Evolutionary conservation across 2,113 vertebrate genomes (phyloP).

Genomic region (Neoarius graeffei): DNA sequence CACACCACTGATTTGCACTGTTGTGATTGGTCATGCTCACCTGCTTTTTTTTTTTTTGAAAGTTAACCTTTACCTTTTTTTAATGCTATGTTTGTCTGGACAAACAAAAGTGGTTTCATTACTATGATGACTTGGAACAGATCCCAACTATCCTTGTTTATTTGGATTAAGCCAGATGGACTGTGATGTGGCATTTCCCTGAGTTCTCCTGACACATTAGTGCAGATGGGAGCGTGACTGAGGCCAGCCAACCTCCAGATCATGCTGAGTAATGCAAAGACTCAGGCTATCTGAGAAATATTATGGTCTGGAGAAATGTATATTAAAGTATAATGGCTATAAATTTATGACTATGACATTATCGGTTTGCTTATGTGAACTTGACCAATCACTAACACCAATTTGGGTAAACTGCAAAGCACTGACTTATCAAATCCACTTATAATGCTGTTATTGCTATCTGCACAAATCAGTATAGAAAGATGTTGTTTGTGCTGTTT

Average conservation of each 20-base stretch:
- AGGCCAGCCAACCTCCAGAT: slow-evolving; percentile 85
- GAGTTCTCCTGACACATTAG: not conserved
- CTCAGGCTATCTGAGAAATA: not conserved
- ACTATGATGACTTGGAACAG: slow-evolving; percentile 3
- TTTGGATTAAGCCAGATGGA: not conserved
- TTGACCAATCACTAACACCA: slow-evolving; percentile 12
- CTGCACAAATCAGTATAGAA: not conserved
- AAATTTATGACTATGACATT: not conserved
- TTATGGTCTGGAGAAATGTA: not conserved
- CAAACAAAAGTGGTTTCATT: not conserved
- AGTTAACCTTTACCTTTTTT: slow-evolving; percentile 4
- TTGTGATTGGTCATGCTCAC: slow-evolving; percentile 15
- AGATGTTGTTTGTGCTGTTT: slow-evolving; percentile 14
- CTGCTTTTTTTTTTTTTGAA: not conserved
- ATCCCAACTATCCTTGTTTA: not conserved
- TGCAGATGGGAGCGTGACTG: slow-evolving; percentile 58
- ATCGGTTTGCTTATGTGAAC: not conserved
- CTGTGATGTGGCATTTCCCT: not conserved
- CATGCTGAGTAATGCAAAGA: slow-evolving; percentile 47
- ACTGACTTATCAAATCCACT: not conserved
- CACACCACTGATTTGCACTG: not conserved
- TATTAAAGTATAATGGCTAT: slow-evolving; percentile 1
- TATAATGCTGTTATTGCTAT: slow-evolving; percentile 10
- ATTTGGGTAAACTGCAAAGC: not conserved
- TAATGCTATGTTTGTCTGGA: not conserved